Percentiles rank a stretch among this genome's conserved stretches.
Evolutionary conservation across 2,113 vertebrate genomes (phyloP).

Genomic region (Microcebus jonahi): DNA sequence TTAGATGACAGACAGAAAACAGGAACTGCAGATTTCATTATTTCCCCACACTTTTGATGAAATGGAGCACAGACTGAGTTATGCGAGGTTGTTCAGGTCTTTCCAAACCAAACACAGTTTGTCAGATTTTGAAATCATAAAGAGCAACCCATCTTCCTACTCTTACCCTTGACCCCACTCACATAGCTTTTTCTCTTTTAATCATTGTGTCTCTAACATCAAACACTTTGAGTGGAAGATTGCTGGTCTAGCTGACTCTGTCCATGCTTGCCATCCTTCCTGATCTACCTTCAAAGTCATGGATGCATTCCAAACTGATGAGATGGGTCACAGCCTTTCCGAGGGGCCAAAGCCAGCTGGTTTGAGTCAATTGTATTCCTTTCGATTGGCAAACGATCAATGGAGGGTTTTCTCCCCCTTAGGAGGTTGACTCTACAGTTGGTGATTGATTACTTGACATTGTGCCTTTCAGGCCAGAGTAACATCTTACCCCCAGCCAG

Average conservation of each 20-base stretch:
- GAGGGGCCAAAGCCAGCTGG: constrained; percentile 84
- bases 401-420: constrained; percentile 59
- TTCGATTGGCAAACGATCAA: constrained; percentile 86
- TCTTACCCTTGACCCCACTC: constrained; percentile 58
- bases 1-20: constrained; percentile 72
- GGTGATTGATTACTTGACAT: constrained; percentile 82
- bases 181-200: constrained; percentile 76
- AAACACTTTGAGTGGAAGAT: constrained; percentile 78
- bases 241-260: constrained; percentile 78
- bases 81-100: constrained; percentile 74
- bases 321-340: constrained; percentile 85
- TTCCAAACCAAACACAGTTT: constrained; percentile 73
- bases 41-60: constrained; percentile 60
- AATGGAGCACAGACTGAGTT: constrained; percentile 57
- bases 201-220: constrained; percentile 78
- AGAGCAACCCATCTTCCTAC: constrained; percentile 67
- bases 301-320: constrained; percentile 86
- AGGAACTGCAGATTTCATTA: constrained; percentile 68
- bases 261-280: constrained; percentile 81
- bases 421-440: constrained; percentile 74
- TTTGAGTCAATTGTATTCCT: constrained; percentile 87
- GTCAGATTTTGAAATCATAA: constrained; percentile 76
- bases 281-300: constrained; percentile 86
- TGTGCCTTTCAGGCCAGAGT: constrained; percentile 64
- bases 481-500: constrained; percentile 53